Percentiles rank a stretch among this genome's conserved stretches.
These are phyloP conservation scores for Labia minor DNA, from an alignment of 2,888 invertebrate species.

Conservation along the genomic window DNA sequence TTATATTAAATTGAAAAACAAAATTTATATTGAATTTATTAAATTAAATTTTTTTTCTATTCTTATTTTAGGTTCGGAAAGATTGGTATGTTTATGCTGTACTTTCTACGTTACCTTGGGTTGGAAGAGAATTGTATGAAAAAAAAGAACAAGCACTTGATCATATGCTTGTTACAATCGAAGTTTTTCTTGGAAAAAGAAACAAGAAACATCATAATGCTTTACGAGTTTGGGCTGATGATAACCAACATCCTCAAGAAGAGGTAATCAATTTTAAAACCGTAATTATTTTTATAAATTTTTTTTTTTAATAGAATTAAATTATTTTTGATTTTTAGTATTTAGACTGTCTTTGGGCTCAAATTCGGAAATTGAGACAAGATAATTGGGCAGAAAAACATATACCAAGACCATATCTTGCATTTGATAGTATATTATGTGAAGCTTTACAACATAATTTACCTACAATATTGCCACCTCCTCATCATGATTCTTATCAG, in stretches of 20 bases:
- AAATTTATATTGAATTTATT: too few relatives aligned
- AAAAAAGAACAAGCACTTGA: constrained; percentile 91
- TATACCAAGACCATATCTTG: constrained; percentile 87
- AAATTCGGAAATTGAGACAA: constrained; percentile 77
- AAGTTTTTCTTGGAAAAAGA: constrained; percentile 83
- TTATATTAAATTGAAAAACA: too few relatives aligned
- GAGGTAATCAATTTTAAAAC: constrained; percentile 37
- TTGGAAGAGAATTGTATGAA: constrained; percentile 89
- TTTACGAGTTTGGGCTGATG: constrained; percentile 87
- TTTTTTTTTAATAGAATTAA: too few relatives aligned
- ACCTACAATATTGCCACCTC: constrained; percentile 81
- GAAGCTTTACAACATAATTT: constrained; percentile 94
- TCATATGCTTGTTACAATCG: constrained; percentile 78
- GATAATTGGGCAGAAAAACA: constrained; percentile 97
- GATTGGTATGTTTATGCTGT: constrained; percentile 64
- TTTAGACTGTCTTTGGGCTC: constrained; percentile 92
- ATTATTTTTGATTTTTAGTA: constrained; percentile 43
- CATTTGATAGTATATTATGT: constrained; percentile 88
- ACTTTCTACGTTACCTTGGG: constrained; percentile 88
- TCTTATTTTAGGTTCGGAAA: constrained; percentile 40
- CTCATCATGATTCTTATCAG: constrained; percentile 76
- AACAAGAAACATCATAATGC: constrained; percentile 89
- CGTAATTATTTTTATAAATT: constrained; percentile 9
- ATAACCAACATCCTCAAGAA: constrained; percentile 90
- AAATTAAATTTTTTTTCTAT: neutral